Evolutionary conservation across 2,797 vertebrate genomes (phyloP).

Genomic region (Sebastolobus alascanus): DNA sequence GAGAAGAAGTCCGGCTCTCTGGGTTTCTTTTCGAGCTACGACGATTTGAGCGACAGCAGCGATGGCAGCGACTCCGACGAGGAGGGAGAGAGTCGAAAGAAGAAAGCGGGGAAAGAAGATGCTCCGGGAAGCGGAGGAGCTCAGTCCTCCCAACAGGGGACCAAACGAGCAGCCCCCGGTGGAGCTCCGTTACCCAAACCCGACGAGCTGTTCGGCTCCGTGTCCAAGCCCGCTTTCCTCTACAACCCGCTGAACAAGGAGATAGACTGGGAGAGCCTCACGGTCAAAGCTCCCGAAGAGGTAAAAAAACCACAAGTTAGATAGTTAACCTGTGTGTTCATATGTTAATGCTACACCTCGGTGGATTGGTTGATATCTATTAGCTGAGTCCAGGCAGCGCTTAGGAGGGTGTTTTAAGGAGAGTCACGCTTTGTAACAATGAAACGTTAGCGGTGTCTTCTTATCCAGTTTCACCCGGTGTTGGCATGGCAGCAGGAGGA

Average conservation of each 20-base stretch:
- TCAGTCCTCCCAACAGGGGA: conserved; percentile 53
- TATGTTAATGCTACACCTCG: background rate
- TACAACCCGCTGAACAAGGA: conserved; percentile 93
- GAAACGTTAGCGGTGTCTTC: background rate
- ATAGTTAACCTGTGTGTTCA: background rate
- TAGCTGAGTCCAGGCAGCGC: background rate
- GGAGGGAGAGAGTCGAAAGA: conserved; percentile 57
- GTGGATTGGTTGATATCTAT: background rate
- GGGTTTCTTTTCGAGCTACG: conserved; percentile 93
- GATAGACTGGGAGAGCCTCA: conserved; percentile 95
- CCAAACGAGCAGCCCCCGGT: conserved; percentile 57
- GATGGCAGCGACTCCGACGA: conserved; percentile 77
- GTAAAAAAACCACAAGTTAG: conserved; percentile 68
- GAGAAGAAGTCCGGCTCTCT: conserved; percentile 88
- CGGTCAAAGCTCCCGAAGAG: conserved; percentile 93
- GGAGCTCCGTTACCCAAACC: conserved; percentile 87
- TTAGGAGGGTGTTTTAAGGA: no score
- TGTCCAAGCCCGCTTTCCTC: conserved; percentile 92
- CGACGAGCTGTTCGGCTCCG: conserved; percentile 92
- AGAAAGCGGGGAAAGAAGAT: conserved; percentile 60
- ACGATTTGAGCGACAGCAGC: conserved; percentile 86
- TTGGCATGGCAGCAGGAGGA: no score
- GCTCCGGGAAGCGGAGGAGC: conserved; percentile 14
- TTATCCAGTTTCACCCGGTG: no score
- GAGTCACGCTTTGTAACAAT: no score